Evolutionary conservation across 37 sponge, comb jelly and placozoan species (phyloP), one percentile per base, ranked within the genome.

Genomic region (Corticium candelabrum): DNA sequence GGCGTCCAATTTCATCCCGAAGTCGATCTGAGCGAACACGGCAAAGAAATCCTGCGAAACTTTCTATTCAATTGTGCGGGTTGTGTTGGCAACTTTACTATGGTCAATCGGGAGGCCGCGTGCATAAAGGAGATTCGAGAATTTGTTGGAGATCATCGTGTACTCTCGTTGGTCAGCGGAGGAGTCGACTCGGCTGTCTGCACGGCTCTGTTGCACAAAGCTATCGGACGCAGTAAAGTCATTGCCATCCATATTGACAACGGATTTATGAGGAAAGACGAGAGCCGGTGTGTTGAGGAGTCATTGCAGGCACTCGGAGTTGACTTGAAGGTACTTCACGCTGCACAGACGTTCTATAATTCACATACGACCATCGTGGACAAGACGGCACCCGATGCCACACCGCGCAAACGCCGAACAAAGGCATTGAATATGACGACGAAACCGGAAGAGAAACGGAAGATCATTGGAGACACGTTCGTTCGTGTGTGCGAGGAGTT

Each of bases 1-100:
- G 95, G 95, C 1, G 79, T 94, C 11, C 95, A 94, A 85, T 94
- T 94, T 67, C 95, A 94, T 57, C 95, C 95, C 5, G 95, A 94
- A 69, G 91, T 88, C 0, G 87, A 94, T 67, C 86, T 90, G 21
- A 86, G 89, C 0, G 50, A 32, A 2, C 83, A 94, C 36, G 95
- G 95, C 4, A 7, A 7, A 35, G 21, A 69, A 1, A 91, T 94
- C 40, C 21, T 94, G 7, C 57, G 68, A 36, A 94, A 94, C 86
- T 94, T 94, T 67, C 85, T 90, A 29, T 39, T 1, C 41, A 32
- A 88, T 85, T 56, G 86, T 0, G 74, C 87, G 0, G 79, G 79
- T 33, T 87, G 90, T 34, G 4, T n/a, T 38, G 87, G 84, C 0
- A 35, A 11, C 57, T 89, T 74, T 41, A 83, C 84, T 1, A 29